phyloP scores from a whole-genome alignment of 2,888 invertebrate species.

The Drosophila emarginata region DNA sequence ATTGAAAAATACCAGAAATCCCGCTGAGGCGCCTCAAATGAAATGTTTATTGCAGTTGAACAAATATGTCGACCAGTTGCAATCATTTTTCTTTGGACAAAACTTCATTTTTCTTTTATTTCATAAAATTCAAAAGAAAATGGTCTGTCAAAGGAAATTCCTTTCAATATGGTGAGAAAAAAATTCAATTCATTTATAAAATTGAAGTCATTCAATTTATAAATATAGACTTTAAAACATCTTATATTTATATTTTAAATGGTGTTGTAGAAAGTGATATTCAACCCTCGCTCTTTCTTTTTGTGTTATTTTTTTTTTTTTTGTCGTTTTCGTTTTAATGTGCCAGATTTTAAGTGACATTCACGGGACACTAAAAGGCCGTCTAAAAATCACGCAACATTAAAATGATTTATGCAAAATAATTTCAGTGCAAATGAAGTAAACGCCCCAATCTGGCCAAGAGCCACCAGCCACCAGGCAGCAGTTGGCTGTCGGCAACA shows the following conservation, averaged over 20 bases:
- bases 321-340: conserved; percentile 54
- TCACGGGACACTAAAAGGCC: conserved; percentile 71
- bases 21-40: no score
- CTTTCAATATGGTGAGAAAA: no score
- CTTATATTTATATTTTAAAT: conserved; percentile 32
- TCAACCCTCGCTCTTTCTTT: conserved; percentile 39
- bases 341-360: conserved; percentile 73
- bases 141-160: no score
- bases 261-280: conserved; percentile 16
- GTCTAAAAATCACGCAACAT: conserved; percentile 75
- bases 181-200: no score
- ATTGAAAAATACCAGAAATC: no score
- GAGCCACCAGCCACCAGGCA: conserved; percentile 9
- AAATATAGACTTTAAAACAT: conserved; percentile 12
- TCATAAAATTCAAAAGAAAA: no score
- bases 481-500: conserved; percentile 39
- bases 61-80: no score
- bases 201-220: conserved; percentile 10
- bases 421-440: conserved; percentile 73
- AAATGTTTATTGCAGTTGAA: no score
- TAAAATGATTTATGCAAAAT: conserved; percentile 75
- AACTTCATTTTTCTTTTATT: no score
- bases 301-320: not conserved
- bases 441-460: conserved; percentile 49
- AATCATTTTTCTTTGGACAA: no score